Percentiles rank a stretch among this genome's conserved stretches.
These are phyloP conservation scores for Eubucco bourcierii DNA, from an alignment of 2,113 vertebrate genomes.

Conservation along the genomic window DNA sequence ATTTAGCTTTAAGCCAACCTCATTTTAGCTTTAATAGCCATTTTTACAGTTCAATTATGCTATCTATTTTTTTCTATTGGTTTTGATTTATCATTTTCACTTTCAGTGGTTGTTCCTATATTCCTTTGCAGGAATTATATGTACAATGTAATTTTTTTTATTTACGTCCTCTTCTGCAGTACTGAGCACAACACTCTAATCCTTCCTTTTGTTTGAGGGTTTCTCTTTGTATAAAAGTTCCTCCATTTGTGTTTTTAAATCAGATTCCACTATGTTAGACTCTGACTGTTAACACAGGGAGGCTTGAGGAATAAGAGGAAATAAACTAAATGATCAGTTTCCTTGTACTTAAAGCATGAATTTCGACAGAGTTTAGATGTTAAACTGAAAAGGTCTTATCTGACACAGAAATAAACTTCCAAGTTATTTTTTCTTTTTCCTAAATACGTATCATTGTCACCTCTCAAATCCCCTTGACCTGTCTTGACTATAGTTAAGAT, in stretches of 20 bases:
- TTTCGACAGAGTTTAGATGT: neutral
- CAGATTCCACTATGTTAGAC: neutral
- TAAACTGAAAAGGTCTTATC: no score
- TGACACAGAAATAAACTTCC: no score
- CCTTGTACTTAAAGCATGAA: neutral
- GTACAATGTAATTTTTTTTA: neutral
- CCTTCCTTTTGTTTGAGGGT: neutral
- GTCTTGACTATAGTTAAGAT: neutral
- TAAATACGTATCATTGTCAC: neutral
- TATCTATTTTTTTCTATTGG: neutral
- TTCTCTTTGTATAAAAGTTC: neutral
- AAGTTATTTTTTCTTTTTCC: no score
- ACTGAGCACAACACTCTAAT: neutral
- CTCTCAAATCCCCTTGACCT: neutral
- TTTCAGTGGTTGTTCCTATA: neutral
- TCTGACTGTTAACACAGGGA: neutral
- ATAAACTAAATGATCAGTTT: neutral
- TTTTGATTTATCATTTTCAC: neutral
- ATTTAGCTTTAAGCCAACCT: neutral
- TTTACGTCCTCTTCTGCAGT: neutral
- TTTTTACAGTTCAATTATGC: neutral
- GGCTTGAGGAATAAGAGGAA: neutral
- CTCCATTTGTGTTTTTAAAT: neutral
- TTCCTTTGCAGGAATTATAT: neutral
- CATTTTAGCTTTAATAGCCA: neutral